Conservation (phyloP, 2,888 invertebrate genomes). For the Luperina nickerlii region DNA sequence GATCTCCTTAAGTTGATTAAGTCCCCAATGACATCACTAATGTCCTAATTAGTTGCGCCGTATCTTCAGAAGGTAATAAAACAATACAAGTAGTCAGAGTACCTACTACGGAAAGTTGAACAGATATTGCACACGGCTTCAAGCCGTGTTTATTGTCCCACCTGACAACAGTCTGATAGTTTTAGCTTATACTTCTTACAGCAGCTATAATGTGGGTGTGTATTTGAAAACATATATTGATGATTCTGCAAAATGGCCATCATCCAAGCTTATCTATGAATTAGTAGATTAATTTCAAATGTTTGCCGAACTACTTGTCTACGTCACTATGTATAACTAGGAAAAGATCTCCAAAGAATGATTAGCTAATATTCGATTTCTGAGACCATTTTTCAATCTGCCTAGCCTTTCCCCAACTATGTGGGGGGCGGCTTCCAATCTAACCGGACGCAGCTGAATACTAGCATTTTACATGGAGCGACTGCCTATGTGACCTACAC, state of each 20-base stretch:
- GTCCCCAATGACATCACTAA: conserved; percentile 64
- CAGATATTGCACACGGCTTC: conserved; percentile 58
- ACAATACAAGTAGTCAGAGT: conserved; percentile 53
- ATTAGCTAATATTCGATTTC: neutral
- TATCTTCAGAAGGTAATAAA: conserved; percentile 57
- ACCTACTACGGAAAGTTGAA: conserved; percentile 61
- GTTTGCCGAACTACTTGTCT: conserved; percentile 15
- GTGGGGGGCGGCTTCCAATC: no score
- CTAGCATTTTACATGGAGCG: neutral
- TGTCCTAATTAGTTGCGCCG: conserved; percentile 58
- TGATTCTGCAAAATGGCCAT: conserved; percentile 24
- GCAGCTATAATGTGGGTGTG: neutral
- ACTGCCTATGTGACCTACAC: no score
- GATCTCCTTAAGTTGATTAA: conserved; percentile 41
- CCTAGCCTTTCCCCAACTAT: no score
- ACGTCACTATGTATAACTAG: conserved; percentile 6
- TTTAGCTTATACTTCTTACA: conserved; percentile 34
- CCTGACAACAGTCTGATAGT: conserved; percentile 22
- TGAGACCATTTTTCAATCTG: neutral
- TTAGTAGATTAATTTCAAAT: conserved; percentile 31
- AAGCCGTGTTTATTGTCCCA: conserved; percentile 33
- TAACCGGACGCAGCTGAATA: neutral
- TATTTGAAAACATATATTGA: conserved; percentile 21
- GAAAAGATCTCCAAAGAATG: neutral
- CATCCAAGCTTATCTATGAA: conserved; percentile 17